phyloP scores from a whole-genome alignment of 2,888 invertebrate genomes.

The Macaria notata region DNA sequence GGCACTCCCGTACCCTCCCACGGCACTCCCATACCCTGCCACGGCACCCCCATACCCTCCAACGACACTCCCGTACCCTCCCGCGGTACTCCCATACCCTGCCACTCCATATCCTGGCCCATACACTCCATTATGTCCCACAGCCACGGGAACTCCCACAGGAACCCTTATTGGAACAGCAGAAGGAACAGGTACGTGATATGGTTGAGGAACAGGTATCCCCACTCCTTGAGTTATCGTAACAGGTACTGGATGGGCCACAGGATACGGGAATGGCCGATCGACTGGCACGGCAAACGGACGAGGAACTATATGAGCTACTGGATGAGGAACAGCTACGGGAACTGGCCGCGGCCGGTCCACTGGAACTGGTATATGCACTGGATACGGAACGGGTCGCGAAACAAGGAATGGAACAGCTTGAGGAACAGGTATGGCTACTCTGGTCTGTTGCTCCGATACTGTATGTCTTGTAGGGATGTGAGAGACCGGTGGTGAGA shows the following conservation, averaged over 20 bases:
- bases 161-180: slow-evolving; percentile 66
- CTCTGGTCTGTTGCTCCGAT: slow-evolving; percentile 72
- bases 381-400: slow-evolving; percentile 73
- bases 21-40: slow-evolving; percentile 3
- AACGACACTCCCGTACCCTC: slow-evolving; percentile 6
- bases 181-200: slow-evolving; percentile 67
- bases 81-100: slow-evolving; percentile 4
- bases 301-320: slow-evolving; percentile 70
- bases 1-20: slow-evolving; percentile 1
- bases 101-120: slow-evolving; percentile 3
- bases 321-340: slow-evolving; percentile 74
- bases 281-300: slow-evolving; percentile 75
- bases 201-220: slow-evolving; percentile 79
- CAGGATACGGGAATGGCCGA: slow-evolving; percentile 79
- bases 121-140: slow-evolving; percentile 22
- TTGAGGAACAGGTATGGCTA: slow-evolving; percentile 78
- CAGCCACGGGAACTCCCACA: slow-evolving; percentile 45
- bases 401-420: slow-evolving; percentile 64
- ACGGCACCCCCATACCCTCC: slow-evolving; percentile 3
- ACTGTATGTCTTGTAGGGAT: slow-evolving; percentile 64
- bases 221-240: slow-evolving; percentile 76
- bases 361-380: slow-evolving; percentile 76
- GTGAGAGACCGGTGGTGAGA: slow-evolving; percentile 5
- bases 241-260: slow-evolving; percentile 79
- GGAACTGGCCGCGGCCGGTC: slow-evolving; percentile 72